Base-by-base conservation (phyloP, 2,113 vertebrate species). In the Stictonetta naevosa region DNA sequence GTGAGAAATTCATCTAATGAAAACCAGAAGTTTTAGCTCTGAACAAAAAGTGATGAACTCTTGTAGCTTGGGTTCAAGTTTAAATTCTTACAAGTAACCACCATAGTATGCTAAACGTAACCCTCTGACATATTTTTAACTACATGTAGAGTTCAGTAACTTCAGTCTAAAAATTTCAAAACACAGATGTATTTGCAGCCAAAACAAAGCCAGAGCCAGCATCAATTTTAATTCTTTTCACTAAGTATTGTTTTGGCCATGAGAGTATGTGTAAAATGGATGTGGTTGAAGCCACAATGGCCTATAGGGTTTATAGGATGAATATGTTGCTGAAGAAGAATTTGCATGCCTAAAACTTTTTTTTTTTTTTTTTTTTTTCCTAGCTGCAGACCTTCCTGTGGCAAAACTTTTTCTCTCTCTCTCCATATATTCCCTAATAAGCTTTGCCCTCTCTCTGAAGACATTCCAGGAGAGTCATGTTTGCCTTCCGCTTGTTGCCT, bases 181-280 rank as follows among this genome's bases (percentile, higher is more conserved):
- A 87, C 59, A 73, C 8, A 75, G 46, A 72, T 19, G 4, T 0
- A 8, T 85, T 68, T 87, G 85, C 71, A 92, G 53, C 78, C 82
- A 66, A 96, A 96, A 83, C 59, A 90, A 68, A 87, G 33, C 34
- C 38, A 95, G 44, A 83, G 33, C 38, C 90, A 94, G 33, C 6
- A 85, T 38, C n/a, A 83, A 79, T 72, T 79, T 93, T 53, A 64
- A 62, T 90, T 82, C 8, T 52, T 20, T 79, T 73, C 53, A 75
- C 15, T 40, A 82, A 52, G 59, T 68, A 79, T 25, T 93, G 14
- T 84, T 92, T 95, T 88, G 69, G 69, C 58, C 8, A 34, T 38
- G 15, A 76, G 4, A 79, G 12, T 52, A 52, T 34, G 33, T 53
- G 58, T 53, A 64, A 95, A 91, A 90, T 88, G 48, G 34, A 68